Percentiles rank a stretch among this genome's conserved stretches.
phyloP scores from a whole-genome alignment of 2,113 vertebrate genomes.

The Passer domesticus region DNA sequence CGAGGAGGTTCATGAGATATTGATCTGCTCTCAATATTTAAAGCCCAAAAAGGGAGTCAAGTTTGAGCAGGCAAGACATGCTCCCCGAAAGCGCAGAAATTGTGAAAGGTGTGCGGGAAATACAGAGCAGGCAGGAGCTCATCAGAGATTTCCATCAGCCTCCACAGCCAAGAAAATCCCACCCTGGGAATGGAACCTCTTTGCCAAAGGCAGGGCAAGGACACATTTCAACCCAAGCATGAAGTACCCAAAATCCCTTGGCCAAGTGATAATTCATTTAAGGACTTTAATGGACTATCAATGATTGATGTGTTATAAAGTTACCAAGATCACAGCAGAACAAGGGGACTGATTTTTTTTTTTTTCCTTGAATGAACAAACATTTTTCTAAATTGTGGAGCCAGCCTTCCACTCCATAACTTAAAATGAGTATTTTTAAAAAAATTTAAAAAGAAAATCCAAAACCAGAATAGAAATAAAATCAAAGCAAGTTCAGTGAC shows the following conservation, averaged over 20 bases:
- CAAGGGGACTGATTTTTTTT: not conserved
- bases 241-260: not conserved
- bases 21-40: not conserved
- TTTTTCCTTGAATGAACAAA: not conserved
- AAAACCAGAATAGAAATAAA: not conserved
- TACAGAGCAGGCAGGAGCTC: not conserved
- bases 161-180: not conserved
- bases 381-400: not conserved
- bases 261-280: not conserved
- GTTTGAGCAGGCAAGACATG: not conserved
- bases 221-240: not conserved
- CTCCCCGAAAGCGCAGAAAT: not conserved
- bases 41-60: not conserved
- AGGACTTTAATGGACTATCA: not conserved
- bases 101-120: not conserved
- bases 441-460: not conserved
- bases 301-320: not conserved
- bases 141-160: not conserved
- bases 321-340: not conserved
- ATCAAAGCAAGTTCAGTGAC: not conserved
- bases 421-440: not conserved
- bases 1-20: not conserved
- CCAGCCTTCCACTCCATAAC: not conserved
- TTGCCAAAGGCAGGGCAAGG: not conserved
- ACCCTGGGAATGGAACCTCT: not conserved